Conservation (phyloP, 2,797 vertebrate species). For the Notolepis coatsorum region DNA sequence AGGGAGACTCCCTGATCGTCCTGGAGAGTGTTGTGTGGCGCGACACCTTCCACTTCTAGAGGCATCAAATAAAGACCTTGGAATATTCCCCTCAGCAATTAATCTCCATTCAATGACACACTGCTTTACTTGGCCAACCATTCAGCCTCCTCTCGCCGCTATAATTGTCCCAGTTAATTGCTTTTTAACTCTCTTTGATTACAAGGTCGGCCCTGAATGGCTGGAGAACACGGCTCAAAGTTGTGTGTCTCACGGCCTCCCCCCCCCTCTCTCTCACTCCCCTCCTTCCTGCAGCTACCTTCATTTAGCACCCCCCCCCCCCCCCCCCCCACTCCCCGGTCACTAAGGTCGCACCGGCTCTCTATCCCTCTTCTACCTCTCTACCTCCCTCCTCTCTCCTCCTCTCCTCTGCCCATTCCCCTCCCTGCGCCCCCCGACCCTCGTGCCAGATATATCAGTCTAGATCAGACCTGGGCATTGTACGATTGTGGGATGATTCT, state of each 20-base stretch:
- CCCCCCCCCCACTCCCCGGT: not conserved
- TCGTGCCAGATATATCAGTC: conserved; percentile 57
- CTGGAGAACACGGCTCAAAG: conserved; percentile 70
- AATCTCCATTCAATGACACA: conserved; percentile 88
- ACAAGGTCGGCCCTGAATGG: conserved; percentile 85
- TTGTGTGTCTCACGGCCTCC: conserved; percentile 25
- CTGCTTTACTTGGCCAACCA: conserved; percentile 88
- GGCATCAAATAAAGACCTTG: conserved; percentile 85
- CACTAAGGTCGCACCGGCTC: conserved; percentile 23
- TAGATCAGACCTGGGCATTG: no score
- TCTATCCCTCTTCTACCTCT: not conserved
- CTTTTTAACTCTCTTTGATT: conserved; percentile 88
- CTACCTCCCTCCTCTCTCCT: not conserved
- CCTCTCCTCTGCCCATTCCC: not conserved
- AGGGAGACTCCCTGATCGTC: conserved; percentile 47
- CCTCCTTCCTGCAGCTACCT: no score
- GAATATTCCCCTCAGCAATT: conserved; percentile 85
- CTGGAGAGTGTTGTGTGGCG: conserved; percentile 43
- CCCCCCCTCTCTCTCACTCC: conserved; percentile 19
- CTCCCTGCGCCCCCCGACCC: conserved; percentile 6
- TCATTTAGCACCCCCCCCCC: conserved; percentile 11
- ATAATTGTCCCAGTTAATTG: conserved; percentile 90
- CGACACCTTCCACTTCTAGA: conserved; percentile 76
- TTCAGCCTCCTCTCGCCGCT: conserved; percentile 82
- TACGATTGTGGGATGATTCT: no score